These are phyloP conservation scores for Ceraclea dissimilis DNA, from an alignment of 2,888 invertebrate genomes.

Conservation along the genomic window DNA sequence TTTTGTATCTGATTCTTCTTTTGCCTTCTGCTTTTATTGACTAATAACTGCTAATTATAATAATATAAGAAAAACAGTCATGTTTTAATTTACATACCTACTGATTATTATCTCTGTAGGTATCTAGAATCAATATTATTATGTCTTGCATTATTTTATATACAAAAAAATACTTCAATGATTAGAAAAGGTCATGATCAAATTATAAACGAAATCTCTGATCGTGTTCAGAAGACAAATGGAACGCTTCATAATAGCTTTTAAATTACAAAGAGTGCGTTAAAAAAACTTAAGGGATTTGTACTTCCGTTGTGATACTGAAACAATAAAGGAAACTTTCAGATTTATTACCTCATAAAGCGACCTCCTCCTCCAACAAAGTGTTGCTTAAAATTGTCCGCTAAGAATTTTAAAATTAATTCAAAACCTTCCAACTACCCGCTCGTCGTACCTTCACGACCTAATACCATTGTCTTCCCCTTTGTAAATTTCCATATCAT, in stretches of 20 bases:
- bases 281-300: constrained; percentile 3
- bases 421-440: not conserved
- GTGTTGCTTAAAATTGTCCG: not conserved
- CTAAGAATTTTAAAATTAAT: constrained; percentile 1
- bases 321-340: constrained; percentile 5
- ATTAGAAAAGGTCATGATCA: not conserved
- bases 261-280: not conserved
- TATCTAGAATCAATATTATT: no score
- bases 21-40: no score
- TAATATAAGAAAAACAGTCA: no score
- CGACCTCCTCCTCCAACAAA: not conserved
- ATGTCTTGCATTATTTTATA: no score
- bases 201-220: not conserved
- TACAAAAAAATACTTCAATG: no score
- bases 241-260: not conserved
- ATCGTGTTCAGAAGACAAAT: not conserved
- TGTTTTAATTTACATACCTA: no score
- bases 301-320: not conserved
- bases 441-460: not conserved
- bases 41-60: no score
- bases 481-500: no score
- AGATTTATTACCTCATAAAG: constrained; percentile 2
- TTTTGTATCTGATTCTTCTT: no score
- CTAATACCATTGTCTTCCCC: no score
- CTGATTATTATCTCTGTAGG: no score